These are phyloP conservation scores for Torymus auratus DNA, from an alignment of 2,888 invertebrate genomes.

Conservation along the genomic window DNA sequence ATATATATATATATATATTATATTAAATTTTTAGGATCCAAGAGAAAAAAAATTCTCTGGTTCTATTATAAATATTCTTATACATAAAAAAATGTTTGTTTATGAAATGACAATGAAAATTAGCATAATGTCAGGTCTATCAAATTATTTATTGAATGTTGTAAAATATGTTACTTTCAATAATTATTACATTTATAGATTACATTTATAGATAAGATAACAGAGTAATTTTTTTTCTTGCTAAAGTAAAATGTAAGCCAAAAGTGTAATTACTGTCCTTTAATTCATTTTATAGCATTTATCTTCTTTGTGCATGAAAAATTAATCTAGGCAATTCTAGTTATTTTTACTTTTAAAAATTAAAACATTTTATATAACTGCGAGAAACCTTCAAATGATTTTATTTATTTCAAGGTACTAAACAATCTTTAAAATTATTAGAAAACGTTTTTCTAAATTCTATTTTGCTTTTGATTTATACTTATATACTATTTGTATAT, in stretches of 20 bases:
- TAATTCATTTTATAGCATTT: constrained; percentile 25
- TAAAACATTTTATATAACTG: background rate
- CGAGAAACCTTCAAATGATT: background rate
- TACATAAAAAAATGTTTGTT: background rate
- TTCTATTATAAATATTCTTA: constrained; percentile 11
- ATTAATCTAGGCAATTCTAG: background rate
- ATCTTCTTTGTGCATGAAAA: constrained; percentile 13
- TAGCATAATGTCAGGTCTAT: too few relatives aligned
- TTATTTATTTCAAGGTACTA: background rate
- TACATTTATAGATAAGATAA: constrained; percentile 17
- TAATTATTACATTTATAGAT: constrained; percentile 10
- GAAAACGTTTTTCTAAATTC: background rate
- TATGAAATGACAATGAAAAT: too few relatives aligned
- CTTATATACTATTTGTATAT: background rate
- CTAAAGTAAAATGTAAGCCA: constrained; percentile 40
- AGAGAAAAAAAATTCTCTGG: constrained; percentile 39
- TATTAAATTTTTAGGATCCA: constrained; percentile 7
- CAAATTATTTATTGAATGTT: too few relatives aligned
- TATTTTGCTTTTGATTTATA: background rate
- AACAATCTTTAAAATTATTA: background rate
- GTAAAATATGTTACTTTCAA: too few relatives aligned
- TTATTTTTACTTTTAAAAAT: background rate
- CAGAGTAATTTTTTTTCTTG: constrained; percentile 27
- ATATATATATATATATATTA: constrained; percentile 32
- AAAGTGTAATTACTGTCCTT: constrained; percentile 12